Conservation (phyloP, 1,140 invertebrate species). For the Marisa cornuarietis region DNA sequence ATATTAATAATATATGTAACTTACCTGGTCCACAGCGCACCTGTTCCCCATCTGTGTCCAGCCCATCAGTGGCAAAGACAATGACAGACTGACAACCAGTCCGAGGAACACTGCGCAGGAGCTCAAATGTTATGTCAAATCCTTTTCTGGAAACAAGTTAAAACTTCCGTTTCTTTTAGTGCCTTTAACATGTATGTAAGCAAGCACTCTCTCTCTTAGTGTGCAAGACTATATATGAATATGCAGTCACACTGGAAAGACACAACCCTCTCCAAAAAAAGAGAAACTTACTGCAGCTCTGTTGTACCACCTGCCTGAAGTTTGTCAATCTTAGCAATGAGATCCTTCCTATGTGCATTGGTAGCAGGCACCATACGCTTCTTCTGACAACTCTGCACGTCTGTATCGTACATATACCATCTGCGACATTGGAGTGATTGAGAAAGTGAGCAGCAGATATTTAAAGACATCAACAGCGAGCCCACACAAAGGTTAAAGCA, state of each 20-base stretch:
- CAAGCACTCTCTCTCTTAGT: background rate
- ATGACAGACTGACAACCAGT: conserved; percentile 67
- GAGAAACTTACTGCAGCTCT: conserved; percentile 62
- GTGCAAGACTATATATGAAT: background rate
- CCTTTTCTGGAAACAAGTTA: conserved; percentile 55
- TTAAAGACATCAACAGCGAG: too few relatives aligned
- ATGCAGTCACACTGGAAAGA: background rate
- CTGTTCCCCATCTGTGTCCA: conserved; percentile 66
- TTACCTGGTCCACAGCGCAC: conserved; percentile 67
- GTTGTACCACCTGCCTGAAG: conserved; percentile 65
- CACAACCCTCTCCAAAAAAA: background rate
- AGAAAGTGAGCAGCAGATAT: background rate
- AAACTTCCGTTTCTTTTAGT: background rate
- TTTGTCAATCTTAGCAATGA: conserved; percentile 66
- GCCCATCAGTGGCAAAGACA: conserved; percentile 67
- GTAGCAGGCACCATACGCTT: conserved; percentile 65
- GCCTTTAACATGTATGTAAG: background rate
- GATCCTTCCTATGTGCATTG: conserved; percentile 65
- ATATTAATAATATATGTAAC: background rate
- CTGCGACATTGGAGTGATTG: conserved; percentile 38
- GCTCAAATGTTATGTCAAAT: conserved; percentile 63
- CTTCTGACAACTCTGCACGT: conserved; percentile 64
- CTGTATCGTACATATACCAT: conserved; percentile 63
- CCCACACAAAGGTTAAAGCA: background rate
- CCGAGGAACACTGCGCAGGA: conserved; percentile 59